These are phyloP conservation scores for Amphiura filiformis DNA, from an alignment of 35 echinoderm and acorn worm genomes.

Conservation along the genomic window DNA sequence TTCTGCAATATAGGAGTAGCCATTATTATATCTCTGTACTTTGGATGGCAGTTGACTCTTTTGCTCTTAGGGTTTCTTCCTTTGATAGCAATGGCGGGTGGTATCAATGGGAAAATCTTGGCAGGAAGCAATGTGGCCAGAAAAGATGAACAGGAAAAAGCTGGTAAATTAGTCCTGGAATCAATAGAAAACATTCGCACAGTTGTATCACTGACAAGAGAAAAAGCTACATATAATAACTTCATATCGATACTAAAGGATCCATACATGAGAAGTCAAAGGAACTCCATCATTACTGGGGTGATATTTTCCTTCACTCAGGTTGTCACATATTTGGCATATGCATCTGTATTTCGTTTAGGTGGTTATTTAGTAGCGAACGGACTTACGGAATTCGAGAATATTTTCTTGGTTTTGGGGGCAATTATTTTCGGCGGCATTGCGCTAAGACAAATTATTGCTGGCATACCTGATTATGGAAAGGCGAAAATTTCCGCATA, in stretches of 20 bases:
- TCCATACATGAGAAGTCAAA: background rate
- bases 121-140: background rate
- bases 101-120: background rate
- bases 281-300: background rate
- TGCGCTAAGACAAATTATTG: slow-evolving; percentile 70
- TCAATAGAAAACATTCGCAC: background rate
- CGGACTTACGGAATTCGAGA: background rate
- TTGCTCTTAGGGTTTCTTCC: background rate
- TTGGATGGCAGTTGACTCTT: no score
- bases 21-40: no score
- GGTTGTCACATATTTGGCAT: background rate
- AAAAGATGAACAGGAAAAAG: background rate
- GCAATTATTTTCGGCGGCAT: slow-evolving; percentile 89
- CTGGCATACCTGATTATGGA: slow-evolving; percentile 67
- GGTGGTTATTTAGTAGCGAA: background rate
- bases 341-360: background rate
- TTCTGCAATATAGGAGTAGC: no score
- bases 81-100: background rate
- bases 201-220: background rate
- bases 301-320: background rate
- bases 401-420: slow-evolving; percentile 47
- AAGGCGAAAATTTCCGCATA: slow-evolving; percentile 85
- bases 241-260: background rate
- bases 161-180: background rate
- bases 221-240: background rate